Base-by-base conservation (phyloP, 1,140 invertebrate species). In the Neoseiulus cucumeris region DNA sequence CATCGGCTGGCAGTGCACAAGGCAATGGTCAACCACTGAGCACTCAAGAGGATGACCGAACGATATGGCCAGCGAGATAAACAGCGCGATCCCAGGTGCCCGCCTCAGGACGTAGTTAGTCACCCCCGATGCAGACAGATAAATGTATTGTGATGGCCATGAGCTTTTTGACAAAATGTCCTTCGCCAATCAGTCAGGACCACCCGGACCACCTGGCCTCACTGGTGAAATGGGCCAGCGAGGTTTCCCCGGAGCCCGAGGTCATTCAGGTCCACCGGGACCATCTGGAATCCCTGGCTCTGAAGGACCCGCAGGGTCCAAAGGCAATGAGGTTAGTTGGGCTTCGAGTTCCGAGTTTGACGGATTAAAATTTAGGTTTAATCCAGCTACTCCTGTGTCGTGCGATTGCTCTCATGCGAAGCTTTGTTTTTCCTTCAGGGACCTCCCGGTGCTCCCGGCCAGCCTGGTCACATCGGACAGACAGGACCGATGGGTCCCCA, bases 151-250 rank as follows among this genome's bases (percentile, higher is more conserved):
- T 47, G 6, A 18, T 41, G 59, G 29, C 12, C 42, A 42, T 66
- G 39, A 64, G 47, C 69, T 44, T 65, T 44, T 51, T 65, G 75
- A 74, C 87, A 86, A 42, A 86, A 87, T 68, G 83, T 85, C 4
- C 9, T 9, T 39, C 4, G 9, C 9, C 4, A 6, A 14, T 17
- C 51, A 59, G 51, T 17, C 33, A 69, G 87, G 87, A 14, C 79
- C 82, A 4, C 76, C 82, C n/a, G 87, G 87, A 25, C 74, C 83
- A 45, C 80, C 82, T 1, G 88, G 87, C 14, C 71, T 84, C 44
- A 79, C 84, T 20, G 87, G 87, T 70, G 87, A 89, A 80, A 78
- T 88, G 79, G 87, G 87, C n/a, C 85, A 85, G 0, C 75, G 86
- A 75, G 85, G 86, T 17, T 88, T 89, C 74, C 81, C 83, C 66